Percentiles rank a stretch among this genome's conserved stretches.
Evolutionary conservation across 2,797 vertebrate species (phyloP).

Genomic region (Sylvilagus floridanus): DNA sequence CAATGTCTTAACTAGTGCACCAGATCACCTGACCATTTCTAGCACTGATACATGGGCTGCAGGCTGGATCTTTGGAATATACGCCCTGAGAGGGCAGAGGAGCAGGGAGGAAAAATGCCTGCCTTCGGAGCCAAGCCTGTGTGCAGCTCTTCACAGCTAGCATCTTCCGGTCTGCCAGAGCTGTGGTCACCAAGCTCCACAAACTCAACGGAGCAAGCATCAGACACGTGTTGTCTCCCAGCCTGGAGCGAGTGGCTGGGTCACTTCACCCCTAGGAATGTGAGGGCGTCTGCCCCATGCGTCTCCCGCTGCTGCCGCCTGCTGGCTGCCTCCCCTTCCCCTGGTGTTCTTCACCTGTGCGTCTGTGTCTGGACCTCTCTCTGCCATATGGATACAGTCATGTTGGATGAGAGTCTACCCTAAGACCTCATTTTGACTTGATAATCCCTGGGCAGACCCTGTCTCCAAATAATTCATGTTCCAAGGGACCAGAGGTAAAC

Average conservation of each 20-base stretch:
- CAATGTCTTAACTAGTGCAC: too few species aligned
- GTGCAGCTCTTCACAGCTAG: background rate
- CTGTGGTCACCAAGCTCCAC: background rate
- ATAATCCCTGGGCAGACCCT: background rate
- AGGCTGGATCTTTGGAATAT: background rate
- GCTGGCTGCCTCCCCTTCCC: too few species aligned
- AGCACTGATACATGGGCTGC: background rate
- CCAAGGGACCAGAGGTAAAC: background rate
- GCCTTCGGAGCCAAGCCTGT: background rate
- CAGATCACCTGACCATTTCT: too few species aligned
- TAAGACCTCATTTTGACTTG: background rate
- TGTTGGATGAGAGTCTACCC: background rate
- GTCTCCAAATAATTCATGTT: background rate
- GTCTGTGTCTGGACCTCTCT: background rate
- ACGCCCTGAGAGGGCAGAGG: background rate
- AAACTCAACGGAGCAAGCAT: fast-evolving
- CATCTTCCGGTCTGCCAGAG: background rate
- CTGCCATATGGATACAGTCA: fast-evolving
- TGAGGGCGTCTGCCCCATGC: fast-evolving
- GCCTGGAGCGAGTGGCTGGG: background rate
- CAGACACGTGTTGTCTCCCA: fast-evolving
- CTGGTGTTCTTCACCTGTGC: fast-evolving
- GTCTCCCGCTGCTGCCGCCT: background rate
- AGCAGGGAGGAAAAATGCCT: background rate
- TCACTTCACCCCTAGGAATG: background rate